Conservation (phyloP, 2,888 invertebrate genomes). For the Cinara cedri region DNA sequence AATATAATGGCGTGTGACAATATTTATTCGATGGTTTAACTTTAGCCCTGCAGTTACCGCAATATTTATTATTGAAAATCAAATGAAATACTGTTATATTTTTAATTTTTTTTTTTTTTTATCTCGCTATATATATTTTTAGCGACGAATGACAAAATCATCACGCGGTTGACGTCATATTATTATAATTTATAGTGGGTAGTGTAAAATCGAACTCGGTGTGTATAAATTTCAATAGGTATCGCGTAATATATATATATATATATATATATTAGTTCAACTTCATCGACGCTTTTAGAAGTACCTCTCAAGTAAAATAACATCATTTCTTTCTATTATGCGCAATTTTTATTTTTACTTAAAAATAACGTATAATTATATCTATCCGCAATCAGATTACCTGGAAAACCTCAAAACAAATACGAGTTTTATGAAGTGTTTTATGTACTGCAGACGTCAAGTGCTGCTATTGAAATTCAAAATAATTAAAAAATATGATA, state of each 20-base stretch:
- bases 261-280: neutral
- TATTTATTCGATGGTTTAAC: too few species aligned
- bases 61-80: too few species aligned
- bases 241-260: neutral
- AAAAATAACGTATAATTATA: neutral
- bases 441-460: neutral
- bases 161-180: neutral
- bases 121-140: too few species aligned
- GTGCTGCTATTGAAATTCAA: too few species aligned
- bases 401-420: neutral
- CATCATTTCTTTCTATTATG: neutral
- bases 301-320: constrained; percentile 31
- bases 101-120: too few species aligned
- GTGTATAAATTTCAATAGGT: neutral
- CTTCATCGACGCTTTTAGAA: constrained; percentile 22
- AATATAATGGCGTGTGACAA: too few species aligned
- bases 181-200: neutral
- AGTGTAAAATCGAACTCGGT: neutral
- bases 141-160: too few species aligned
- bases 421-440: constrained; percentile 13
- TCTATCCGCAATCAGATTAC: neutral
- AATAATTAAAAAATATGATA: too few species aligned
- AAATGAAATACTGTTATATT: too few species aligned
- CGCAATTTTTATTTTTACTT: too few species aligned
- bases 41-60: too few species aligned